phyloP scores from a whole-genome alignment of 2,113 vertebrate species.

The Gobius niger region DNA sequence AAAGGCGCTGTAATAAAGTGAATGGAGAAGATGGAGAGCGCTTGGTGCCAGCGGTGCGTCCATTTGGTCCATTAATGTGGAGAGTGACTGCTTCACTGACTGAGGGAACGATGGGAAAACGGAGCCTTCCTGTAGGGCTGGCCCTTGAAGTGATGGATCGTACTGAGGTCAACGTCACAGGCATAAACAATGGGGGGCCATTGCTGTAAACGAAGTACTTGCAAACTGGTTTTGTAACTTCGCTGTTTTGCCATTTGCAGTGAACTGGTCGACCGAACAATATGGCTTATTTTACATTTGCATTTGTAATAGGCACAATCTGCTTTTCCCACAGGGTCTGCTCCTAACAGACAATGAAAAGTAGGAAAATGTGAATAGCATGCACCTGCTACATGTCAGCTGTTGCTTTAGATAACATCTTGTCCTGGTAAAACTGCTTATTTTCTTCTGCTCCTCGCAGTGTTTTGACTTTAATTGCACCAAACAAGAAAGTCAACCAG shows the following conservation, averaged over 20 bases:
- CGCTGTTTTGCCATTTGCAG: neutral
- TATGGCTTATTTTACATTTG: neutral
- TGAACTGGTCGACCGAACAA: neutral
- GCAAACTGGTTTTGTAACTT: constrained; percentile 1
- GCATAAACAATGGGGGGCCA: constrained; percentile 65
- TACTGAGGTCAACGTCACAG: constrained; percentile 42
- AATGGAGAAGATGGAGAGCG: constrained; percentile 31
- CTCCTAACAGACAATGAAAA: neutral
- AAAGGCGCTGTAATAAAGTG: constrained; percentile 43
- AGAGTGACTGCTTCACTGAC: constrained; percentile 65
- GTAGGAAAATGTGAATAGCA: neutral
- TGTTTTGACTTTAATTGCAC: no score
- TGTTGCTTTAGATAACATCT: no score
- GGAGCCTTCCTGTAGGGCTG: constrained; percentile 46
- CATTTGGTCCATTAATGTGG: constrained; percentile 69
- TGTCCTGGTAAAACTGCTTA: no score
- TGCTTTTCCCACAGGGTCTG: no score
- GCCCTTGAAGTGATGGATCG: constrained; percentile 72
- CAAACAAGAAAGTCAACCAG: no score
- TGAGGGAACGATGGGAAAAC: constrained; percentile 69
- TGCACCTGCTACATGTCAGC: neutral
- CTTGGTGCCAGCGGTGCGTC: constrained; percentile 58
- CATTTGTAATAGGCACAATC: no score
- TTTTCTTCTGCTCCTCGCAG: no score
- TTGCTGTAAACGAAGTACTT: constrained; percentile 20